Percentiles rank a stretch among this genome's conserved stretches.
Evolutionary conservation across 2,888 invertebrate genomes (phyloP).

Genomic region (Hydropsyche betteni): DNA sequence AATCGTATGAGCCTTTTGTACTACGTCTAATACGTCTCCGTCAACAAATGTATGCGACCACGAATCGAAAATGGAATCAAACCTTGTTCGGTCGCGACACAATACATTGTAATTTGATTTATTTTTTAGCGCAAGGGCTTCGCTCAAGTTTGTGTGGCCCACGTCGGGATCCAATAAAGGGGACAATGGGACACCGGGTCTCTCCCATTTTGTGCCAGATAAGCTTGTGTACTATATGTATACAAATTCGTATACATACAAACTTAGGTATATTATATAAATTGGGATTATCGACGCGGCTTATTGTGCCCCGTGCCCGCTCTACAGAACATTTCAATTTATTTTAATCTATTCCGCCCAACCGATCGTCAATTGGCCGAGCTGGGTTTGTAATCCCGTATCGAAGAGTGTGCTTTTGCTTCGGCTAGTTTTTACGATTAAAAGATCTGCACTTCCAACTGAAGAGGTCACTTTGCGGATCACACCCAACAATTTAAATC

Average conservation of each 20-base stretch:
- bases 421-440: background rate
- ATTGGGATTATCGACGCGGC: constrained; percentile 18
- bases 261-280: background rate
- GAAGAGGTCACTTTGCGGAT: background rate
- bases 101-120: constrained; percentile 23
- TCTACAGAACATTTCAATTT: constrained; percentile 30
- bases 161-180: constrained; percentile 16
- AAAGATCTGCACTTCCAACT: background rate
- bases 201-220: constrained; percentile 2
- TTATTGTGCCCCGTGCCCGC: constrained; percentile 24
- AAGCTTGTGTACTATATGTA: background rate
- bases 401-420: constrained; percentile 3
- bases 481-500: background rate
- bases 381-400: constrained; percentile 12
- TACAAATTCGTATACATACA: background rate
- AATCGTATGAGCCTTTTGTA: constrained; percentile 1
- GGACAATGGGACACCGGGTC: constrained; percentile 4
- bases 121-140: constrained; percentile 19
- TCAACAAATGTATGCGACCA: background rate
- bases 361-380: constrained; percentile 22
- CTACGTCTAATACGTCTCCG: background rate
- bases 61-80: constrained; percentile 12
- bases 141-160: constrained; percentile 12
- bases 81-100: background rate
- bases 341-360: constrained; percentile 37